These are phyloP conservation scores for Thaumatotibia leucotreta DNA, from an alignment of 1,140 invertebrate genomes.

Conservation along the genomic window DNA sequence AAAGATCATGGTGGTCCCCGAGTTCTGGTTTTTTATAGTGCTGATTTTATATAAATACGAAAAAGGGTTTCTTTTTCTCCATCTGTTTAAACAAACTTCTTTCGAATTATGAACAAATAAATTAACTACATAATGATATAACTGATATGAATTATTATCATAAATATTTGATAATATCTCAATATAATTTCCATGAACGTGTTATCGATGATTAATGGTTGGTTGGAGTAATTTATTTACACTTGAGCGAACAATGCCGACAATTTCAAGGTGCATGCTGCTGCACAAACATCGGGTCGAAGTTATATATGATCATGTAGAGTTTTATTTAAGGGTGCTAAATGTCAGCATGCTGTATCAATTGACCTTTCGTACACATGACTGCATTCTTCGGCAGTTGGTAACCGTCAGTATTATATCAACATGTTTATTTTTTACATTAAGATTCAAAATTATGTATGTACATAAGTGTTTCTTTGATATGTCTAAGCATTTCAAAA, in stretches of 20 bases:
- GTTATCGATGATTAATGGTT: slow-evolving; percentile 20
- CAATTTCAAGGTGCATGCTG: slow-evolving; percentile 7
- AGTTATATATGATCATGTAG: slow-evolving; percentile 25
- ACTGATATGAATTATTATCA: too few relatives aligned
- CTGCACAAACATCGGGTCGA: background rate
- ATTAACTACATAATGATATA: background rate
- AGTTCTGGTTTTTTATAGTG: too few relatives aligned
- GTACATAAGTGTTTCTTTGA: too few relatives aligned
- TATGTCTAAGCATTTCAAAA: too few relatives aligned
- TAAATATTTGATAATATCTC: background rate
- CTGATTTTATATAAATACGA: too few relatives aligned
- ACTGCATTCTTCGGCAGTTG: slow-evolving; percentile 10
- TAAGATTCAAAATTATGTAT: background rate
- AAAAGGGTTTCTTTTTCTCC: too few relatives aligned
- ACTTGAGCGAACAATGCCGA: slow-evolving; percentile 16
- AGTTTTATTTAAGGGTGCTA: slow-evolving; percentile 30
- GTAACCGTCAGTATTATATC: background rate
- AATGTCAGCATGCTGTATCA: slow-evolving; percentile 28
- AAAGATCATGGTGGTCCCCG: too few relatives aligned
- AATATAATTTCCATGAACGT: background rate
- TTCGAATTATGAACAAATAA: background rate
- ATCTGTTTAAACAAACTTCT: background rate
- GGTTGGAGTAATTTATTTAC: slow-evolving; percentile 20
- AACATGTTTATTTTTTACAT: background rate
- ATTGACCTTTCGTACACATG: slow-evolving; percentile 21